Evolutionary conservation across 2,797 vertebrate species (phyloP), one percentile per base, ranked within the genome.

Genomic region (Brachyrhaphis roseni): DNA sequence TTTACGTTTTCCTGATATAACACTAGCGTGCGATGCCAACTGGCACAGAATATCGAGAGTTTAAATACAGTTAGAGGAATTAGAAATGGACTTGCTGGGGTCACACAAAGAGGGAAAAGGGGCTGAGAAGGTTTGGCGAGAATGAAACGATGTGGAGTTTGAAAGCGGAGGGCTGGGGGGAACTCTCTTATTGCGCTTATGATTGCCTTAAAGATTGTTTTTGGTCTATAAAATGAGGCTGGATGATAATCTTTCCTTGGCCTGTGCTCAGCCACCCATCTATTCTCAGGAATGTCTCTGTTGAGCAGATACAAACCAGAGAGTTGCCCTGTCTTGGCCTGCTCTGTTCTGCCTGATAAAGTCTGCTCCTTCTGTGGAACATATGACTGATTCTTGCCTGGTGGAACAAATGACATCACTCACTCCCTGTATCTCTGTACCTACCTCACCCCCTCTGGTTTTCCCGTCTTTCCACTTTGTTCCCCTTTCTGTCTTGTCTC

Each of bases 401-500:
- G 83, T 94, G 94, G 95, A 95, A 95, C 88, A 94, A 94, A 95
- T 96, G 90, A 96, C 94, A 94, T 95, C 94, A 96, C 83, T 71
- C 82, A 75, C 87, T 90, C 78, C 34, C 45, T 75, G 89, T 94
- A 94, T 95, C 93, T 93, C 82, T 71, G 43, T 81, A 68, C 86
- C 76, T 49, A 28, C 75, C 57, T 78, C 77, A 39, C 43, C 75
- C 34, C 70, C 46, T 57, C n/a, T 71, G 80, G 85, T 82, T 74
- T 79, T 15, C 78, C 78, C 71, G 5, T 64, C 34, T 80, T 70
- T 76, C 45, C 76, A 53, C 34, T 87, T 77, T 82, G 51, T 78
- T 78, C 71, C 78, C 76, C 49, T 66, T 77, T 76, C 49, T 45
- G 36, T 84, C 73, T 34, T 47, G 18, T 72, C 46, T 75, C 43